These are phyloP conservation scores for Bubo bubo DNA, from an alignment of 2,113 vertebrate genomes.

Conservation along the genomic window DNA sequence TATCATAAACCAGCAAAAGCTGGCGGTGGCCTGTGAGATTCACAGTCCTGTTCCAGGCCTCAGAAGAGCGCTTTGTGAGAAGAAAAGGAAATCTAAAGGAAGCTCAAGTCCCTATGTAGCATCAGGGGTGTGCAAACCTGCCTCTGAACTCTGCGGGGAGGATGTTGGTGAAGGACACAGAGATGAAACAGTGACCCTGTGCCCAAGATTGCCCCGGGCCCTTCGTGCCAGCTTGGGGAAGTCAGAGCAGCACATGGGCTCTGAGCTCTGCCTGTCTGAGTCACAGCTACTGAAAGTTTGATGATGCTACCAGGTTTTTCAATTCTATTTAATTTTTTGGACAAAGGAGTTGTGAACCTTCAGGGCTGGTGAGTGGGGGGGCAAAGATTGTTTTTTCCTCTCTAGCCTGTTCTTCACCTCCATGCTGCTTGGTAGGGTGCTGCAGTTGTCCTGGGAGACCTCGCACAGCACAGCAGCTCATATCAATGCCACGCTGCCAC, in stretches of 20 bases:
- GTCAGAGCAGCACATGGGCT: rapidly evolving
- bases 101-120: not conserved
- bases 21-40: not conserved
- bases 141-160: not conserved
- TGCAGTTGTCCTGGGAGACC: not conserved
- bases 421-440: not conserved
- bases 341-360: not conserved
- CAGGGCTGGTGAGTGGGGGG: not conserved
- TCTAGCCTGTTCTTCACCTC: not conserved
- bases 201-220: not conserved
- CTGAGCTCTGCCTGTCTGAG: not conserved
- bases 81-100: not conserved
- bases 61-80: not conserved
- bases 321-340: not conserved
- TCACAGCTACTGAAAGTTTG: not conserved
- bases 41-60: not conserved
- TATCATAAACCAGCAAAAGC: not conserved
- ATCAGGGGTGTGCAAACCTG: not conserved
- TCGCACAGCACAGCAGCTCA: not conserved
- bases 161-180: not conserved
- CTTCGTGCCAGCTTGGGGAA: not conserved
- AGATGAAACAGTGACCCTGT: not conserved
- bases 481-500: not conserved
- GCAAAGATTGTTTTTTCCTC: not conserved
- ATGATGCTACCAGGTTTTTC: not conserved